Percentiles rank a stretch among this genome's conserved stretches.
Conservation (phyloP, 2,888 invertebrate species). For the Tipula unca region DNA sequence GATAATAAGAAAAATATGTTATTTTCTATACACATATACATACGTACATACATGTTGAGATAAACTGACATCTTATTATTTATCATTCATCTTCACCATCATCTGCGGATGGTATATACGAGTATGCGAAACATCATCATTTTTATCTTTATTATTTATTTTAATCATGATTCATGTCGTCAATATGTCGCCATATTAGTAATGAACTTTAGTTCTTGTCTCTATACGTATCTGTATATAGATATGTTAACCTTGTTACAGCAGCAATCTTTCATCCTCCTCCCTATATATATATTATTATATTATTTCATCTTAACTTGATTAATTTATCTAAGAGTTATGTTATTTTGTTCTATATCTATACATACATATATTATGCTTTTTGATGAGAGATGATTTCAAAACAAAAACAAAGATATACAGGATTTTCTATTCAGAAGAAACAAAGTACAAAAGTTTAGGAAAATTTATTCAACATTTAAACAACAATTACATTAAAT, state of each 20-base stretch:
- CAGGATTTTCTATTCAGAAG: too few species aligned
- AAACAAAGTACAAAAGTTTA: not conserved
- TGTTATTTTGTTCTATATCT: not conserved
- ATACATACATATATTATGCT: too few species aligned
- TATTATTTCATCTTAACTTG: not conserved
- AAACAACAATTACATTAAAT: not conserved
- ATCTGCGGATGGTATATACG: not conserved
- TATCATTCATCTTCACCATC: not conserved
- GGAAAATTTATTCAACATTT: not conserved
- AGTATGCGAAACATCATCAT: not conserved
- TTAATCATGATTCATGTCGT: constrained; percentile 14
- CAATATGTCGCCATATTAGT: constrained; percentile 14
- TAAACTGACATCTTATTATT: constrained; percentile 14
- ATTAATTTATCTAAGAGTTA: not conserved
- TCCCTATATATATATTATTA: not conserved
- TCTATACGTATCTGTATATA: not conserved
- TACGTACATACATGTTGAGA: not conserved
- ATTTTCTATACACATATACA: not conserved
- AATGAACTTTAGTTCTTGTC: not conserved
- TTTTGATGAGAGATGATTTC: too few species aligned
- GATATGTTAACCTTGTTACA: not conserved
- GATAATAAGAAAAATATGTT: constrained; percentile 2
- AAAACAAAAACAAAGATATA: too few species aligned
- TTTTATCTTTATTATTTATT: not conserved
- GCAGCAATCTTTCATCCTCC: not conserved